Percentiles rank a stretch among this genome's conserved stretches.
These are phyloP conservation scores for Holocentrus rufus DNA, from an alignment of 2,797 vertebrate species.

Conservation along the genomic window DNA sequence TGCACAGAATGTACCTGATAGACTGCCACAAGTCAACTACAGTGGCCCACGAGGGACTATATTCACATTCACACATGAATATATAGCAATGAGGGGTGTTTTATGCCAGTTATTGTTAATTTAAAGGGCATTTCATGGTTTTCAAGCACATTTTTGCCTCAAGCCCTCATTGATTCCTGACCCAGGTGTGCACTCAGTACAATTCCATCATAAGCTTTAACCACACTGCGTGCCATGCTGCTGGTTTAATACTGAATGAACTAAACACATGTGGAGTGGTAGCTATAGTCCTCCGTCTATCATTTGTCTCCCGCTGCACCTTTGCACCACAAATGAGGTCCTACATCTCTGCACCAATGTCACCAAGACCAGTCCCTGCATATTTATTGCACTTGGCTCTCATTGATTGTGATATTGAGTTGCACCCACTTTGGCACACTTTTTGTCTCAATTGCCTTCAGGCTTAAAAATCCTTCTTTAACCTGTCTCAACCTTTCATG, in stretches of 20 bases:
- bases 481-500: conserved; percentile 14
- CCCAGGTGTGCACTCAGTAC: too few species aligned
- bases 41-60: too few species aligned
- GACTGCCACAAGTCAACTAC: too few species aligned
- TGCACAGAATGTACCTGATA: too few species aligned
- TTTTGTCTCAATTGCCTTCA: neutral
- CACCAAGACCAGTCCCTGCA: conserved; percentile 3
- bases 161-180: too few species aligned
- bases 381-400: conserved; percentile 14
- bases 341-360: conserved; percentile 16
- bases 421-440: conserved; percentile 12
- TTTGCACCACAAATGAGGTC: neutral
- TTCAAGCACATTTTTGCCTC: too few species aligned
- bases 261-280: neutral
- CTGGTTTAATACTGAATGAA: neutral
- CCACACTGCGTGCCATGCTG: too few species aligned
- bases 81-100: too few species aligned
- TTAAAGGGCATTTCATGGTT: too few species aligned
- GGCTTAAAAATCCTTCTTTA: conserved; percentile 9
- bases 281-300: neutral
- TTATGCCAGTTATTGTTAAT: too few species aligned
- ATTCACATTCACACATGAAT: too few species aligned
- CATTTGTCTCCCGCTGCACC: neutral
- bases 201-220: too few species aligned
- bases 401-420: conserved; percentile 1